Percentiles rank a stretch among this genome's conserved stretches.
Conservation (phyloP, 2,888 invertebrate species). For the Aleiodes leptofemur region DNA sequence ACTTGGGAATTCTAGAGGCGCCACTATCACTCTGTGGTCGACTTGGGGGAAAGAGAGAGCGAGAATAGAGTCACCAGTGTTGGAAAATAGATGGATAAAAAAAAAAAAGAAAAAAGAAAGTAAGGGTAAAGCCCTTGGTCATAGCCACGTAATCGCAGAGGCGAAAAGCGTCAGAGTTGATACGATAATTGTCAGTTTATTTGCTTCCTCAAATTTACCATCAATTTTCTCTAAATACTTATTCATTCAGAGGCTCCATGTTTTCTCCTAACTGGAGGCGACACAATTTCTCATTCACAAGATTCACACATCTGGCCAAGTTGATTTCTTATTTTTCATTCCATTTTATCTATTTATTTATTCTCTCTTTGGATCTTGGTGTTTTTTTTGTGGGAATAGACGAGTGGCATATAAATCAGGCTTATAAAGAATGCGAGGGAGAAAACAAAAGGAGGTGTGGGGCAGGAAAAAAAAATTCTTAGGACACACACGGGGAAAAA, state of each 20-base stretch:
- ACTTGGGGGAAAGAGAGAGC: not conserved
- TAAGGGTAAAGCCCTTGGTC: constrained; percentile 1
- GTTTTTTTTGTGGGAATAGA: constrained; percentile 11
- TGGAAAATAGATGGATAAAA: constrained; percentile 17
- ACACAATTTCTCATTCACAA: too few species aligned
- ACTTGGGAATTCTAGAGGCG: constrained; percentile 34
- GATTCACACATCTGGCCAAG: constrained; percentile 1
- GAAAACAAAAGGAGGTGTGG: not conserved
- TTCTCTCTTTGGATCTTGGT: not conserved
- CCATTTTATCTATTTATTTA: constrained; percentile 9
- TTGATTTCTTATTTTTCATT: not conserved
- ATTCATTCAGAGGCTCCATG: too few species aligned
- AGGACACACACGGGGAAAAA: not conserved
- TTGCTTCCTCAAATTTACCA: not conserved
- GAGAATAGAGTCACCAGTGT: not conserved
- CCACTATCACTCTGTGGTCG: constrained; percentile 21
- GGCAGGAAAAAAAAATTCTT: not conserved
- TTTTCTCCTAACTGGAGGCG: too few species aligned
- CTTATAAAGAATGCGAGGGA: constrained; percentile 15
- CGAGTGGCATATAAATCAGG: constrained; percentile 20
- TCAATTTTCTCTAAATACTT: not conserved
- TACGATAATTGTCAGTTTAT: constrained; percentile 23
- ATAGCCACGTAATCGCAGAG: not conserved
- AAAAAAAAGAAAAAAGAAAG: not conserved
- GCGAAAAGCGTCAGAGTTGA: constrained; percentile 16